phyloP scores from a whole-genome alignment of 2,113 vertebrate genomes.

The Phaethornis superciliosus region DNA sequence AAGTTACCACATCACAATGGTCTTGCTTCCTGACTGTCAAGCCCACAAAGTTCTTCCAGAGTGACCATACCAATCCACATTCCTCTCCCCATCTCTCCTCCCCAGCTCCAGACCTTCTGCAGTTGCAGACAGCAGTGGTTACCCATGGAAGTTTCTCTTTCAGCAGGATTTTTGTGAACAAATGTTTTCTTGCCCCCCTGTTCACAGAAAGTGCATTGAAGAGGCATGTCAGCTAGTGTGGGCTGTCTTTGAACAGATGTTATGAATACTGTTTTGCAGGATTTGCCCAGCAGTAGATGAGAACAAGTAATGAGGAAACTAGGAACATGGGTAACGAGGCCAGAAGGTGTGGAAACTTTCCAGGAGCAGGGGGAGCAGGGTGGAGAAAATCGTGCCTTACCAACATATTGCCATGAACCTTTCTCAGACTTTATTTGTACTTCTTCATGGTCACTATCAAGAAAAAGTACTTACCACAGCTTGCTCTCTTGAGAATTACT shows the following conservation, averaged over 20 bases:
- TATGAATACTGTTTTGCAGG: constrained; percentile 53
- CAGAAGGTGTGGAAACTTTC: constrained; percentile 61
- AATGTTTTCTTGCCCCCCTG: constrained; percentile 40
- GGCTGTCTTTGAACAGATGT: constrained; percentile 62
- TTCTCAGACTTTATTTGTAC: not conserved
- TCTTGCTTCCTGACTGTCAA: constrained; percentile 11
- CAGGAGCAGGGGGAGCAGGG: constrained; percentile 7
- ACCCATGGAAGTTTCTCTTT: constrained; percentile 25
- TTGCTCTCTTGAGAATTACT: not conserved
- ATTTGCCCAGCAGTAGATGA: constrained; percentile 53
- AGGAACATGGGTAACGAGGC: constrained; percentile 52
- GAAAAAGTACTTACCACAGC: not conserved
- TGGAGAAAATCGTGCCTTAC: not conserved
- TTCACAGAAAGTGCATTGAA: constrained; percentile 48
- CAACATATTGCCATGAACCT: not conserved
- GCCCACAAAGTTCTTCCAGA: not conserved
- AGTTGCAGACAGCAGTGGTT: not conserved
- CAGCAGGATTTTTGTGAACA: constrained; percentile 47
- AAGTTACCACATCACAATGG: not conserved
- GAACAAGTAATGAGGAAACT: constrained; percentile 65
- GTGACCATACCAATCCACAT: not conserved
- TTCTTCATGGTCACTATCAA: not conserved
- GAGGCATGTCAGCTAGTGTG: constrained; percentile 50
- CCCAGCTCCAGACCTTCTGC: not conserved
- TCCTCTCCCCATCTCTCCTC: not conserved